Evolutionary conservation across 2,888 invertebrate species (phyloP), one percentile per base, ranked within the genome.

Genomic region (Macrosiphum euphorbiae): DNA sequence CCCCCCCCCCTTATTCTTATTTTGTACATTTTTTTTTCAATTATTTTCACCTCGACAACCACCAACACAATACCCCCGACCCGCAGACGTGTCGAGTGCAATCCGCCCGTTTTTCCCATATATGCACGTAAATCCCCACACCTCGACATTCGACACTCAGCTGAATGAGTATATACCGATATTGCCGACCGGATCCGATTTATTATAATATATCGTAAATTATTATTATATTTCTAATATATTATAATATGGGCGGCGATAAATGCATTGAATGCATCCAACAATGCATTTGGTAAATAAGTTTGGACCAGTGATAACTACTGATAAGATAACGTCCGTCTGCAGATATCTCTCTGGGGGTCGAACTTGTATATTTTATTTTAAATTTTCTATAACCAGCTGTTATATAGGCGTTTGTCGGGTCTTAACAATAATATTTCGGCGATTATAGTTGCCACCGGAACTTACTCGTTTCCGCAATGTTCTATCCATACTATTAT

Each of bases 21-120:
- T 78, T 67, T 67, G n/a, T 67, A 67, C n/a, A 52, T 88, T 92
- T 92, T 92, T 93, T 89, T 90, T 93, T 58, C 92, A 92, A 92
- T 92, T 90, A 89, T 93, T 89, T 85, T 47, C 84, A 89, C 92
- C 28, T 86, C 58, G 5, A n/a, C 61, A 35, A 87, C 47, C 20
- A 8, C 78, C 35, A 28, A 91, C 55, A 85, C 55, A 58, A 55
- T 52, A 24, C 52, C n/a, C 3, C 58, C 44, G 11, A 44, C 84
- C n/a, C n/a, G 26, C 44, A n/a, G 50, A 28, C n/a, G 50, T 78
- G 58, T n/a, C 44, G 55, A 47, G 26, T 91, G 91, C 84, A 91
- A 91, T 55, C 84, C 52, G 44, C 50, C 26, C 50, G 67, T 84
- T 91, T 84, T 91, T 84, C 90, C 52, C 90, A 91, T 26, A 28